A percentile compares a stretch with the other conserved stretches of the same genome.
Conservation (phyloP, 2,888 invertebrate genomes). For the Ophion obscuratus region DNA sequence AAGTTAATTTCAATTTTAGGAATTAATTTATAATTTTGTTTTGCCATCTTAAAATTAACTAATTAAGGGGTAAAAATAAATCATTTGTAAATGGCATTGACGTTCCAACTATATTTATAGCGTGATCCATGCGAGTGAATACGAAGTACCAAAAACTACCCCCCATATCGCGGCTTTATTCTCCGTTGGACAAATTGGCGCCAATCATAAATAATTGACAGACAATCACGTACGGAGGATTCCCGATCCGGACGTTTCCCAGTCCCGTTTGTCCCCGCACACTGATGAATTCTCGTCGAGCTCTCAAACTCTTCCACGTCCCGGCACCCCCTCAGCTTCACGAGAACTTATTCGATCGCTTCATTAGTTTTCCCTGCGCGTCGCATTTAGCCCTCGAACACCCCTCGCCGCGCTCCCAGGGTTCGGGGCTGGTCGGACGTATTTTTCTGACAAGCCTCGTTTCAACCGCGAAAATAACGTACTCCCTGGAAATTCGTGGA, state of each 20-base stretch:
- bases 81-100: too few species aligned
- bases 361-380: conserved; percentile 31
- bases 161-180: conserved; percentile 74
- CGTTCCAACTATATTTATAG: too few species aligned
- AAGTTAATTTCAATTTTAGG: too few species aligned
- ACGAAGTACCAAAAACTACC: conserved; percentile 45
- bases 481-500: background rate
- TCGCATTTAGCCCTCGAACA: background rate
- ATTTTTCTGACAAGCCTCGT: background rate
- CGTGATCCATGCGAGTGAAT: too few species aligned
- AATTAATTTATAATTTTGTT: too few species aligned
- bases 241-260: conserved; percentile 24
- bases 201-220: conserved; percentile 83
- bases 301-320: conserved; percentile 1
- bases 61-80: too few species aligned
- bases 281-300: conserved; percentile 49
- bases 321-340: background rate
- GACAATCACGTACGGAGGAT: conserved; percentile 75
- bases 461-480: background rate
- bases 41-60: too few species aligned
- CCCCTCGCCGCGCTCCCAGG: background rate
- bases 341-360: conserved; percentile 28
- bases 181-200: conserved; percentile 80
- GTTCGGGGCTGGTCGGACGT: too few species aligned
- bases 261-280: conserved; percentile 31